Evolutionary conservation across 2,888 invertebrate genomes (phyloP), one percentile per base, ranked within the genome.

Genomic region (Orthosia incerta): DNA sequence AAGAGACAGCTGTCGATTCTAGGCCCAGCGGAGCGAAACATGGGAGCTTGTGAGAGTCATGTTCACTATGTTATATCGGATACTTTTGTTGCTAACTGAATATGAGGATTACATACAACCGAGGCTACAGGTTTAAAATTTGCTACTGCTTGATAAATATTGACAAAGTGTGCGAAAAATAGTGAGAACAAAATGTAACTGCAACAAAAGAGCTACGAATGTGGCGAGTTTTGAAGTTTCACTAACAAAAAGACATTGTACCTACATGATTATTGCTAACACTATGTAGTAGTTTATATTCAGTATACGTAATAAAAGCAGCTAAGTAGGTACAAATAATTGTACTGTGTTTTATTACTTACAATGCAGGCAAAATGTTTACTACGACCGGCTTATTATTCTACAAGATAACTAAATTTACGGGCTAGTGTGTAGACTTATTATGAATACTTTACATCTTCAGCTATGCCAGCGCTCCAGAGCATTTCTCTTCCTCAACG

Each of bases 401-500:
- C 3, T 31, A 18, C 3, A 18, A 31, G 3, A 18, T 18, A 39
- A 7, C 39, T 39, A 39, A 31, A 31, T 18, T 9, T 9, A 31
- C 57, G 4, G 57, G 7, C 3, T 18, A 31, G 18, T 18, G 13
- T 39, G 31, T n/a, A 39, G 4, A 66, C 45, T 15, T 23, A 61
- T 20, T n/a, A 7, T 23, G 4, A 26, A 23, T 46, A 0, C 5
- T 74, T 46, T 61, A 72, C 12, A 39, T 80, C 76, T 95, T 20
- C 93, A 99, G 99, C 98, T 98, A 91, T 99, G 99, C 93, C 99
- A 99, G 94, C 97, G 99, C 84, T 98, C 99, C 0, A 97, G 98
- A 92, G 99, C 99, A 73, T 99, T 99, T 93, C 94, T 98, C 39
- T 99, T 98, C 91, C 96, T 99, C 39, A 98, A 98, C 90, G 99